Evolutionary conservation across 92 coral and sea anemone species (phyloP).

Genomic region (Porites rus): DNA sequence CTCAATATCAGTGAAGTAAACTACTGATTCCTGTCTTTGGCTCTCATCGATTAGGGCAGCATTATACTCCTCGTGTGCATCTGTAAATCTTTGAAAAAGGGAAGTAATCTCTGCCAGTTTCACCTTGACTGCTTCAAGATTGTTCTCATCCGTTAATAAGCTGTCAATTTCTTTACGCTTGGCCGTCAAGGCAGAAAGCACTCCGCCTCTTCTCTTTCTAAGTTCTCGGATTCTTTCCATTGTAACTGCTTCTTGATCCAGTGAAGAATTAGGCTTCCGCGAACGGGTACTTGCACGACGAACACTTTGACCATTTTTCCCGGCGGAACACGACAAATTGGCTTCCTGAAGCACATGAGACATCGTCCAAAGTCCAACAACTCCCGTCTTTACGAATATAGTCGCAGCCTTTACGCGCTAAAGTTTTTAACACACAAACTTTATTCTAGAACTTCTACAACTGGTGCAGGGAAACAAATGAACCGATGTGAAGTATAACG

Average conservation of each 20-base stretch:
- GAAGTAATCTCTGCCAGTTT: background rate
- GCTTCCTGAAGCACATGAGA: no score
- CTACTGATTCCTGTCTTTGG: background rate
- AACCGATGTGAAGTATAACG: no score
- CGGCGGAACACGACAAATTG: no score
- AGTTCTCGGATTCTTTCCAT: conserved; percentile 2
- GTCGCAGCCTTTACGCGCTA: no score
- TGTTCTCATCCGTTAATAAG: background rate
- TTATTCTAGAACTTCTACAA: no score
- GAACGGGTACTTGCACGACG: background rate
- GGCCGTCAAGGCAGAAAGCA: background rate
- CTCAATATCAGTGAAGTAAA: background rate
- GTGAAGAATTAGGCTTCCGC: conserved; percentile 4
- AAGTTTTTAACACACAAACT: no score
- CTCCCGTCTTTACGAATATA: no score
- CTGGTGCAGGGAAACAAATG: no score
- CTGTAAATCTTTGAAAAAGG: background rate
- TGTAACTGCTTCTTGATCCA: background rate
- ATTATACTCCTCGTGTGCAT: background rate
- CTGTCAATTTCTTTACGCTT: background rate
- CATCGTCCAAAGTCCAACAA: no score
- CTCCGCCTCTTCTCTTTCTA: conserved; percentile 1
- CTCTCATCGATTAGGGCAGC: background rate
- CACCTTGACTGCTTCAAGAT: background rate
- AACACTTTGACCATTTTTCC: conserved; percentile 1